Conservation (phyloP, 2,888 invertebrate genomes). For the Lamproptera curius region DNA sequence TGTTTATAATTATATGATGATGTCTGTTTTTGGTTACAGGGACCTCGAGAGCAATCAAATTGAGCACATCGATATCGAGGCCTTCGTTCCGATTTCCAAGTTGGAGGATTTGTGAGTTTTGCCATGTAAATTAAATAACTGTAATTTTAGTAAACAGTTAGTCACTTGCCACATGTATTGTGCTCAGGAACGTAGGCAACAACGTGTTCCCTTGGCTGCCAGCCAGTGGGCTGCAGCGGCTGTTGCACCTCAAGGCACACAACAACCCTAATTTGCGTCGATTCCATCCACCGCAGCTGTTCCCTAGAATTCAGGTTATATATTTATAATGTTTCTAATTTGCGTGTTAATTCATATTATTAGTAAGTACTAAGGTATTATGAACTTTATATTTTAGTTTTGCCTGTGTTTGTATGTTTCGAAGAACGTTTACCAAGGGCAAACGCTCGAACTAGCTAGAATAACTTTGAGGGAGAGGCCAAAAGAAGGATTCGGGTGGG, state of each 20-base stretch:
- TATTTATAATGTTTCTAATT: too few species aligned
- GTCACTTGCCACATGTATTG: too few species aligned
- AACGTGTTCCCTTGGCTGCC: conserved; percentile 92
- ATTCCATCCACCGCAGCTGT: conserved; percentile 91
- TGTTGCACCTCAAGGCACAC: conserved; percentile 93
- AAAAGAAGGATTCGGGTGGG: too few species aligned
- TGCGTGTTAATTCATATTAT: too few species aligned
- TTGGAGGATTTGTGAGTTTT: conserved; percentile 91
- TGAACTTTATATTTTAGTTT: too few species aligned
- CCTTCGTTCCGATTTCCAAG: conserved; percentile 87
- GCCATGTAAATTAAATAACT: too few species aligned
- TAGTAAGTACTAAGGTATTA: too few species aligned
- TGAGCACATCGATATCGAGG: conserved; percentile 88
- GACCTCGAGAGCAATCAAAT: conserved; percentile 93
- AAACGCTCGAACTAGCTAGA: too few species aligned
- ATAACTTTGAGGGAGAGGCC: too few species aligned
- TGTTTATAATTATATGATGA: conserved; percentile 8
- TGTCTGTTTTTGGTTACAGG: conserved; percentile 70
- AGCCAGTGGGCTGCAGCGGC: conserved; percentile 85
- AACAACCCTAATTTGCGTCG: conserved; percentile 92
- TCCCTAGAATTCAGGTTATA: conserved; percentile 85
- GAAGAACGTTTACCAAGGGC: too few species aligned
- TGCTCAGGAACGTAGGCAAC: conserved; percentile 90
- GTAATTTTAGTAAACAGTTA: too few species aligned
- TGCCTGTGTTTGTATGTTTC: too few species aligned